Conservation (phyloP, 2,797 vertebrate genomes). For the Sebastolobus altivelis region DNA sequence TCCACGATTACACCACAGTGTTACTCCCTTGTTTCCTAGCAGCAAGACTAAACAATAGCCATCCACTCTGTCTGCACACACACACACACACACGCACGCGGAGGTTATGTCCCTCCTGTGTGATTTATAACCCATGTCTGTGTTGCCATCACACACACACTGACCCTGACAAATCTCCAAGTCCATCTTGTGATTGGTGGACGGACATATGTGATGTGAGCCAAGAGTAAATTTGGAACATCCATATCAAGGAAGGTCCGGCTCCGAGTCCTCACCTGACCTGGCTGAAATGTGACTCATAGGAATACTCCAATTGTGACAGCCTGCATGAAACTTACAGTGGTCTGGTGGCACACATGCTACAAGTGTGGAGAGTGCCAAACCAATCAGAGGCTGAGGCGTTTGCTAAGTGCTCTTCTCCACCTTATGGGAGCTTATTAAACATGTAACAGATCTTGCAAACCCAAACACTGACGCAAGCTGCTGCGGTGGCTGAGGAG, state of each 20-base stretch:
- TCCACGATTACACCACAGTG: conserved; percentile 70
- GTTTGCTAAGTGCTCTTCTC: conserved; percentile 17
- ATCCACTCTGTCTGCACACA: conserved; percentile 36
- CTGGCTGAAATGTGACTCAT: conserved; percentile 35
- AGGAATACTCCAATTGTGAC: conserved; percentile 33
- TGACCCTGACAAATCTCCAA: conserved; percentile 55
- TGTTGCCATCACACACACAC: conserved; percentile 40
- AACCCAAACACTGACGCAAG: conserved; percentile 44
- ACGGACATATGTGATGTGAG: conserved; percentile 48
- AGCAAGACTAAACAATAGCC: conserved; percentile 78
- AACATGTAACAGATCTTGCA: conserved; percentile 50
- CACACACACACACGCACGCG: background rate
- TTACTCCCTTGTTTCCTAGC: conserved; percentile 76
- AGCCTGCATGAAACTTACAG: conserved; percentile 9
- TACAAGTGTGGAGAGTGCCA: conserved; percentile 11
- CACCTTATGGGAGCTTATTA: conserved; percentile 52
- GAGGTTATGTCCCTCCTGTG: conserved; percentile 45
- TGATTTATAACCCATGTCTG: conserved; percentile 64
- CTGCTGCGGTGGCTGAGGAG: conserved; percentile 4
- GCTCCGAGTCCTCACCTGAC: conserved; percentile 52
- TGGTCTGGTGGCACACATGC: background rate
- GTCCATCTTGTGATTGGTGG: conserved; percentile 57
- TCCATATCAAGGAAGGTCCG: conserved; percentile 54
- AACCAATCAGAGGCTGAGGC: conserved; percentile 34
- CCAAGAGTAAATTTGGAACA: conserved; percentile 72